Evolutionary conservation across 2,113 vertebrate genomes (phyloP).

Genomic region (Telmatochromis sp.): DNA sequence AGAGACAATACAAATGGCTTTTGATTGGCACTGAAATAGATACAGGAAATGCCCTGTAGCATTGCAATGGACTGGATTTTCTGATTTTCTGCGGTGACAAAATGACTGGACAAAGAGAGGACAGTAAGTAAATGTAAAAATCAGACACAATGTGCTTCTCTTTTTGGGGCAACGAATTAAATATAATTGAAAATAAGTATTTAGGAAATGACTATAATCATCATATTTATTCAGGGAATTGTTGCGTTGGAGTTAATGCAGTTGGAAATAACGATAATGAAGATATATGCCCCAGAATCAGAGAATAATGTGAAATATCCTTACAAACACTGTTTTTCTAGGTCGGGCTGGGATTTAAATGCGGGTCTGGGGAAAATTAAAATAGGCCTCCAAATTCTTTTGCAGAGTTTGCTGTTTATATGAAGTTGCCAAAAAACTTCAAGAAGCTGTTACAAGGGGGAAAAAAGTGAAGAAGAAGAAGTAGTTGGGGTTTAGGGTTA

Average conservation of each 20-base stretch:
- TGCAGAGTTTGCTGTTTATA: constrained; percentile 18
- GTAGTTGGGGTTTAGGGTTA: not conserved
- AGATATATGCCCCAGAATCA: constrained; percentile 34
- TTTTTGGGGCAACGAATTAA: constrained; percentile 27
- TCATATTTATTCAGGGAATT: constrained; percentile 47
- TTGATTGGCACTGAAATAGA: not conserved
- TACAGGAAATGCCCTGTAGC: not conserved
- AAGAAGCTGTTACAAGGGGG: not conserved
- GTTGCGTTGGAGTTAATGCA: constrained; percentile 13
- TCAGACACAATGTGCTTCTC: constrained; percentile 31
- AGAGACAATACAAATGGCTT: not conserved
- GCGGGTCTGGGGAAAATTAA: constrained; percentile 16
- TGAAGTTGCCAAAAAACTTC: not conserved
- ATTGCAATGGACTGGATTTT: not conserved
- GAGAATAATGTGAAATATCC: constrained; percentile 35
- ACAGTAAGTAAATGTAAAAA: constrained; percentile 16
- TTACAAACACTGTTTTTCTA: constrained; percentile 24
- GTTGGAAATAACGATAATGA: constrained; percentile 47
- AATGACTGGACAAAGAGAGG: not conserved
- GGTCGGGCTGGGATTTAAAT: constrained; percentile 30
- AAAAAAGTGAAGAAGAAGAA: not conserved
- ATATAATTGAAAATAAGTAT: constrained; percentile 42
- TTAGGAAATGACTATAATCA: constrained; percentile 54
- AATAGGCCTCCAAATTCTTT: not conserved
- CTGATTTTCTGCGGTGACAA: not conserved